Conservation (phyloP, 2,113 vertebrate genomes). For the Terrapene triunguis region DNA sequence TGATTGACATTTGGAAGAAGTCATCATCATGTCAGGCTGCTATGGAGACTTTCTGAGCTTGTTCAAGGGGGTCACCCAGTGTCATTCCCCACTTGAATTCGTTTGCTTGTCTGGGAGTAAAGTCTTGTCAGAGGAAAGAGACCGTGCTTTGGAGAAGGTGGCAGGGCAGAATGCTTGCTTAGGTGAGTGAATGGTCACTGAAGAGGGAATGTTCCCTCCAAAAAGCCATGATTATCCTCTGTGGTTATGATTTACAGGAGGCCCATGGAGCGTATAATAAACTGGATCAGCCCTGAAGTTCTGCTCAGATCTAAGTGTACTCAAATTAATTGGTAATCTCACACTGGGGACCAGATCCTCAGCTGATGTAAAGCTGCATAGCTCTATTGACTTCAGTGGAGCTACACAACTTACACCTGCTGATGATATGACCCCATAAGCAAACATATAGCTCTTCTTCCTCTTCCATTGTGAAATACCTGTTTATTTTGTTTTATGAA, state of each 20-base stretch:
- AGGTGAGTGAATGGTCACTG: not conserved
- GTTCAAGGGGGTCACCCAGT: not conserved
- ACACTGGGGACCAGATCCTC: slow-evolving; percentile 34
- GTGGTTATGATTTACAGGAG: not conserved
- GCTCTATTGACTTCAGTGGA: slow-evolving; percentile 26
- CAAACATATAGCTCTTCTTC: slow-evolving; percentile 1
- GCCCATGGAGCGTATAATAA: not conserved
- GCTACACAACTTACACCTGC: not conserved
- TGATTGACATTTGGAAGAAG: not conserved
- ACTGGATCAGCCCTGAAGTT: fast-evolving
- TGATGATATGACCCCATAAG: slow-evolving; percentile 20
- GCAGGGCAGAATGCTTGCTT: not conserved
- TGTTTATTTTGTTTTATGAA: slow-evolving; percentile 38
- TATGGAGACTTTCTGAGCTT: not conserved
- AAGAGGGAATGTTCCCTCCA: not conserved
- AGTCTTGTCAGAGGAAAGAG: not conserved
- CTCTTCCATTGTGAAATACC: not conserved
- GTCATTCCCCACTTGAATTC: not conserved
- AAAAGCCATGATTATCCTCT: not conserved
- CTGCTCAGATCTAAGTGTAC: not conserved
- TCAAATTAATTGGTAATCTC: slow-evolving; percentile 23
- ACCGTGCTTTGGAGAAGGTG: not conserved
- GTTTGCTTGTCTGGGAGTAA: not conserved
- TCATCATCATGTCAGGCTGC: not conserved
- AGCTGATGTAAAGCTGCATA: not conserved